These are phyloP conservation scores for Alligator sinensis DNA, from an alignment of 2,113 vertebrate genomes.

Conservation along the genomic window DNA sequence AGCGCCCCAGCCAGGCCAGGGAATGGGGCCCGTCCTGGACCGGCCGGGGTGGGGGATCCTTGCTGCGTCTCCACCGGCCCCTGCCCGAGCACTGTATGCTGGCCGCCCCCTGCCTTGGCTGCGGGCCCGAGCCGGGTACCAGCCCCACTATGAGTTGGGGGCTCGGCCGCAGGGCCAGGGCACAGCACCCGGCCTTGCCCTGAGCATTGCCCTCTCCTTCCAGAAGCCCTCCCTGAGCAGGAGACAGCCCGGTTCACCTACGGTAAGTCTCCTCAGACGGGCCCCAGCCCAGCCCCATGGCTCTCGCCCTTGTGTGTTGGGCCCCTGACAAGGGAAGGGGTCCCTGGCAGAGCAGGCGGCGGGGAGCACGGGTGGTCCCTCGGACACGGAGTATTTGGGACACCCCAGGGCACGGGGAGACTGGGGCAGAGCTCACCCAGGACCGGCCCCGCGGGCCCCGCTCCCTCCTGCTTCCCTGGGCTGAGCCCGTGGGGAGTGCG, in stretches of 20 bases:
- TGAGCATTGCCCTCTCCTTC: not conserved
- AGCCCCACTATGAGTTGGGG: rapidly evolving
- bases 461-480: too few relatives aligned
- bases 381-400: too few relatives aligned
- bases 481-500: not conserved
- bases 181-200: not conserved
- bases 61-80: not conserved
- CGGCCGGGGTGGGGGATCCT: not conserved
- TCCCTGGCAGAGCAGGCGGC: too few relatives aligned
- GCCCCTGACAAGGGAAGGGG: too few relatives aligned
- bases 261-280: slow-evolving; percentile 2
- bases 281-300: rapidly evolving
- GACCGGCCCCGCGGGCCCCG: too few relatives aligned
- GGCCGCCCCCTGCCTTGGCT: too few relatives aligned
- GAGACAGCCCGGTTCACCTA: slow-evolving; percentile 67
- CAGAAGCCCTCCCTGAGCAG: slow-evolving; percentile 49
- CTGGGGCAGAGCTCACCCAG: too few relatives aligned
- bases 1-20: not conserved
- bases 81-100: not conserved
- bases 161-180: rapidly evolving
- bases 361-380: too few relatives aligned
- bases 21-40: not conserved
- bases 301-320: too few relatives aligned
- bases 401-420: too few relatives aligned
- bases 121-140: not conserved